Percentiles rank a stretch among this genome's conserved stretches.
These are phyloP conservation scores for Zeus faber DNA, from an alignment of 2,113 vertebrate genomes.

Conservation along the genomic window DNA sequence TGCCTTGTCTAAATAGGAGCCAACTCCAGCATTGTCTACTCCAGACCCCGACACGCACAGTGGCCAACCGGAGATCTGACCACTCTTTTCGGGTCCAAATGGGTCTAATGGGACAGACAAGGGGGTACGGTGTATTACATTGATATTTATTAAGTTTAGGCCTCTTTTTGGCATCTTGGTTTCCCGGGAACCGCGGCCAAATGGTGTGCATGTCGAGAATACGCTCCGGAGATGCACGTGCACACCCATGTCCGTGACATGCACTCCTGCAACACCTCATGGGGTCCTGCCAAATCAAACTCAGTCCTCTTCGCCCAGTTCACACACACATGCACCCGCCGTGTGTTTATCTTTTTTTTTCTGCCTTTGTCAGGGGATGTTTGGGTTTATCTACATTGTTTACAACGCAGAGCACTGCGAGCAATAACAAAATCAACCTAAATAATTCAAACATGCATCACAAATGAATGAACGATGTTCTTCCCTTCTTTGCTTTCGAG, in stretches of 20 bases:
- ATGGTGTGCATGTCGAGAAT: conserved; percentile 6
- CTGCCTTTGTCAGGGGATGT: background rate
- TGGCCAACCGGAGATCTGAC: no score
- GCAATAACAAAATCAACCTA: conserved; percentile 3
- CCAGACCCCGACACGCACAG: conserved; percentile 32
- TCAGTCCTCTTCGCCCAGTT: no score
- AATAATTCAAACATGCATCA: conserved; percentile 8
- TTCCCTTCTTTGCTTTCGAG: conserved; percentile 27
- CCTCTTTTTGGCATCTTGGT: background rate
- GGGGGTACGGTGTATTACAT: background rate
- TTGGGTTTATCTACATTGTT: conserved; percentile 3
- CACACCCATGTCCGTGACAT: no score
- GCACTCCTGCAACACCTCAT: background rate
- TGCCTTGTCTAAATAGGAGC: conserved; percentile 66
- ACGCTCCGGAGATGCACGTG: background rate
- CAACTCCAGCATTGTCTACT: conserved; percentile 54
- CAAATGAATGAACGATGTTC: conserved; percentile 1
- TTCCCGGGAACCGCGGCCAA: background rate
- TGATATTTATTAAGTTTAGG: background rate
- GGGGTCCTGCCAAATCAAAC: background rate
- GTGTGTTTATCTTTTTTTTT: background rate
- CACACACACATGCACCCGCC: background rate
- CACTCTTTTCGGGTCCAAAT: conserved; percentile 22
- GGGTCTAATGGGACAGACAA: no score
- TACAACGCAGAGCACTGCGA: background rate